Evolutionary conservation across 2,113 vertebrate species (phyloP).

Genomic region (Poeciliopsis occidentalis): DNA sequence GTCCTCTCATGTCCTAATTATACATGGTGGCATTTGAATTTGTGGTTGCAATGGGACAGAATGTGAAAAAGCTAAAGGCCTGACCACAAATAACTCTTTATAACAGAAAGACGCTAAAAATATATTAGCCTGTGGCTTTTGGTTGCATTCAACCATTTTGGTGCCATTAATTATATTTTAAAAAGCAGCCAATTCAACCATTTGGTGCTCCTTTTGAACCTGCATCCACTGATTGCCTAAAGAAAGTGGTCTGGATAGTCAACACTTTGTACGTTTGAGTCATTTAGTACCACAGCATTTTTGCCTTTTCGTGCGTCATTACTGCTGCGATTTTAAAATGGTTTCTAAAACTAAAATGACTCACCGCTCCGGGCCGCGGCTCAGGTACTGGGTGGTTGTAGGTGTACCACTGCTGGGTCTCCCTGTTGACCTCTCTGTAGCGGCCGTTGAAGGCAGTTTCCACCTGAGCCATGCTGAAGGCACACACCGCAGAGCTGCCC

Average conservation of each 20-base stretch:
- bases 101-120: background rate
- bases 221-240: background rate
- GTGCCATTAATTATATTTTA: background rate
- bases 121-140: background rate
- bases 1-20: too few relatives aligned
- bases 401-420: constrained; percentile 97
- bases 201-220: background rate
- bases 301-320: too few relatives aligned
- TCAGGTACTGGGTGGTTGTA: constrained; percentile 88
- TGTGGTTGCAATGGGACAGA: background rate
- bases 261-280: too few relatives aligned
- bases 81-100: background rate
- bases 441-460: constrained; percentile 87
- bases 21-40: too few relatives aligned
- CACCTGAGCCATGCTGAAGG: constrained; percentile 91
- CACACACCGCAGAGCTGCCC: constrained; percentile 90
- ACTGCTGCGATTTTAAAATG: too few relatives aligned
- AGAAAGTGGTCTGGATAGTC: background rate
- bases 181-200: background rate
- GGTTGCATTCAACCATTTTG: background rate
- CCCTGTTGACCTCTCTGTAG: constrained; percentile 93
- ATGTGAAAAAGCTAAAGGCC: background rate
- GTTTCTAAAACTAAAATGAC: constrained; percentile 41
- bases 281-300: too few relatives aligned
- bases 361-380: constrained; percentile 90